Percentiles rank a stretch among this genome's conserved stretches.
phyloP scores from a whole-genome alignment of 2,888 invertebrate genomes.

The Diarsia mendica region DNA sequence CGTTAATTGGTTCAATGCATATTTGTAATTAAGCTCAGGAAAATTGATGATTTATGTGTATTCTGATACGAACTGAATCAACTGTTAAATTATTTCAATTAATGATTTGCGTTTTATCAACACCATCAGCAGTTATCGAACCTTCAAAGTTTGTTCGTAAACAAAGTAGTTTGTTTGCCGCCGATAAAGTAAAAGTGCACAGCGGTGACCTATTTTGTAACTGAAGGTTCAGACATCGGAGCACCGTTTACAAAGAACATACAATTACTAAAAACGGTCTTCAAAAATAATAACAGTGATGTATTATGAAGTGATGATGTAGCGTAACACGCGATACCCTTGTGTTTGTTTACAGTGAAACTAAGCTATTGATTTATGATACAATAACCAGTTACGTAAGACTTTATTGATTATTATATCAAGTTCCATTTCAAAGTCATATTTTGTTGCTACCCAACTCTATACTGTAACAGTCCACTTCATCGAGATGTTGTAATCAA shows the following conservation, averaged over 20 bases:
- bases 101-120: neutral
- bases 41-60: neutral
- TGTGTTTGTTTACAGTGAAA: constrained; percentile 68
- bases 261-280: constrained; percentile 54
- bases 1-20: constrained; percentile 11
- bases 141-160: neutral
- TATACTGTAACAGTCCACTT: neutral
- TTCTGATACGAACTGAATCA: neutral
- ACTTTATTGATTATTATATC: constrained; percentile 67
- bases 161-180: neutral
- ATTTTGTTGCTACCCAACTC: constrained; percentile 42
- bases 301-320: constrained; percentile 67
- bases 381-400: constrained; percentile 62
- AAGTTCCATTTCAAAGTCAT: constrained; percentile 41
- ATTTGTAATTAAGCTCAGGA: neutral
- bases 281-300: constrained; percentile 64
- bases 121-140: neutral
- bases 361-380: constrained; percentile 70
- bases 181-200: constrained; percentile 4
- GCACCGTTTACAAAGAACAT: constrained; percentile 20
- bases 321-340: constrained; percentile 66
- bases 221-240: neutral
- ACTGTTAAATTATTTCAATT: neutral
- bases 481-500: constrained; percentile 28
- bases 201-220: neutral